Percentiles rank a stretch among this genome's conserved stretches.
phyloP scores from a whole-genome alignment of 2,797 vertebrate genomes.

The Psittacula derbiana region DNA sequence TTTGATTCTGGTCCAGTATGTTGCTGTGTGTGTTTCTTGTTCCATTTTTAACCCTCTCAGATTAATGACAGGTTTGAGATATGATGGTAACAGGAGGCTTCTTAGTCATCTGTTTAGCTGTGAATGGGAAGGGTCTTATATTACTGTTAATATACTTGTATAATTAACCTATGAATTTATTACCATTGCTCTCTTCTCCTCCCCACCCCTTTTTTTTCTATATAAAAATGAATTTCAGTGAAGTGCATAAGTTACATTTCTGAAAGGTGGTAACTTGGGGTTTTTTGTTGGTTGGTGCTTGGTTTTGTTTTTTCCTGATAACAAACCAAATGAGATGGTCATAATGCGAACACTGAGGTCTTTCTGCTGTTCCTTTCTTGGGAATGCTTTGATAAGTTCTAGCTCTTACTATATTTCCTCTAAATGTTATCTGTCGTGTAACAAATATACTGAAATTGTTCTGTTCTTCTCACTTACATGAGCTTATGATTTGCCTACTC shows the following conservation, averaged over 20 bases:
- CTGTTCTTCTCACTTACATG: background rate
- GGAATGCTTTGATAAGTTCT: background rate
- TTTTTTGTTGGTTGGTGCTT: background rate
- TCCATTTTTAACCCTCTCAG: background rate
- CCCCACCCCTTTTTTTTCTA: accelerated
- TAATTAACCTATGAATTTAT: background rate
- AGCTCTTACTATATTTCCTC: background rate
- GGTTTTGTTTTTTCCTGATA: background rate
- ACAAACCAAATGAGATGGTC: background rate
- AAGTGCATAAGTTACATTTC: background rate
- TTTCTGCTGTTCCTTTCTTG: background rate
- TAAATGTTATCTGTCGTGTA: background rate
- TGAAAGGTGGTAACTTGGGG: background rate
- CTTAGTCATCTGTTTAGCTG: background rate
- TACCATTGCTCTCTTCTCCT: background rate
- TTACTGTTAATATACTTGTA: background rate
- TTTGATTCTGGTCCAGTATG: background rate
- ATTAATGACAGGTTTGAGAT: background rate
- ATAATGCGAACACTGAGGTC: background rate
- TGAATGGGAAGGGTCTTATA: background rate
- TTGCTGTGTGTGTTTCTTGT: background rate
- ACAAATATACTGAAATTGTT: background rate
- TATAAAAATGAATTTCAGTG: background rate
- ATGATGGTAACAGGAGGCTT: background rate
- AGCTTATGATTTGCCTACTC: background rate